phyloP scores from a whole-genome alignment of 2,888 invertebrate species.

The Xestoiulus laeticollis region DNA sequence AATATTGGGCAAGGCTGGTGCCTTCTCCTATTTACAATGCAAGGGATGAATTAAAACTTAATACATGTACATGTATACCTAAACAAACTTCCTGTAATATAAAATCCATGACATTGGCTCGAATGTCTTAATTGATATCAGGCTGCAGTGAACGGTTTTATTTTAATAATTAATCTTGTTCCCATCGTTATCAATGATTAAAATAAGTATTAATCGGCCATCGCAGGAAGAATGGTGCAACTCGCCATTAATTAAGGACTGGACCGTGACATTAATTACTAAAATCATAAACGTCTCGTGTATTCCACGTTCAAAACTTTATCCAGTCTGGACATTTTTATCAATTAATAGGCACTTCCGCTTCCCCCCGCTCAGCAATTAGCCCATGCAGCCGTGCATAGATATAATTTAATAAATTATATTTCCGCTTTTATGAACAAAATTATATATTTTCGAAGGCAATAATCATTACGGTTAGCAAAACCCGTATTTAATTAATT shows the following conservation, averaged over 20 bases:
- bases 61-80: too few species aligned
- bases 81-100: too few species aligned
- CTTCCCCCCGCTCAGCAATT: not conserved
- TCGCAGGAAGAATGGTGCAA: not conserved
- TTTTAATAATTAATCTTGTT: too few species aligned
- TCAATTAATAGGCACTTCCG: constrained; percentile 30
- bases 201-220: not conserved
- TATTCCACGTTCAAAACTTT: not conserved
- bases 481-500: not conserved
- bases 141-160: not conserved
- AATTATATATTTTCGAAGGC: not conserved
- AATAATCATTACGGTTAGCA: not conserved
- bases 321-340: not conserved
- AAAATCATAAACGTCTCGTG: not conserved
- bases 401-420: not conserved
- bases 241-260: not conserved
- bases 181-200: not conserved
- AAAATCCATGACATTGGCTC: too few species aligned
- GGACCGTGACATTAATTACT: not conserved
- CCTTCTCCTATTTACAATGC: too few species aligned
- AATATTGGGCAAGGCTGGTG: too few species aligned
- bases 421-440: constrained; percentile 17
- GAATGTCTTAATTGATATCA: not conserved
- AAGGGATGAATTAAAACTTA: too few species aligned
- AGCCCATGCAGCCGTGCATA: not conserved